Percentiles rank a stretch among this genome's conserved stretches.
phyloP scores from a whole-genome alignment of 2,888 invertebrate genomes.

The Anodontia alba region DNA sequence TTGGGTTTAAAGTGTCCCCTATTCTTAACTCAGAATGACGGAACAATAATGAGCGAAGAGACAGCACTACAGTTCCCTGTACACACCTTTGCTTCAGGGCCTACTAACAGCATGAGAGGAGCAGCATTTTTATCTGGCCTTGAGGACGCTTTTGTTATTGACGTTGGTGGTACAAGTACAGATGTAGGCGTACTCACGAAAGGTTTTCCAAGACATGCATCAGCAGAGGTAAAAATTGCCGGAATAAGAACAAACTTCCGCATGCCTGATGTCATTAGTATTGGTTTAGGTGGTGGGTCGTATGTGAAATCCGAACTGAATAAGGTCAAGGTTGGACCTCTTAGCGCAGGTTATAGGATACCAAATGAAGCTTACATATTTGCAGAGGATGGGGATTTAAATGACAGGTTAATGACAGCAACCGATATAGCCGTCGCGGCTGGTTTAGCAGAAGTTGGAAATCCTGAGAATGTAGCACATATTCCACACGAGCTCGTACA shows the following conservation, averaged over 20 bases:
- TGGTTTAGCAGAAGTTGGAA: slow-evolving; percentile 69
- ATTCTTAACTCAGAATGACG: slow-evolving; percentile 82
- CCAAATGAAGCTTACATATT: slow-evolving; percentile 74
- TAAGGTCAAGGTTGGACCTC: slow-evolving; percentile 75
- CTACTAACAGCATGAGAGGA: slow-evolving; percentile 84
- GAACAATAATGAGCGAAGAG: slow-evolving; percentile 78
- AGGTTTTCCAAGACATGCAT: slow-evolving; percentile 80
- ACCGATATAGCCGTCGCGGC: slow-evolving; percentile 82
- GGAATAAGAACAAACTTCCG: slow-evolving; percentile 81
- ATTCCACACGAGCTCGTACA: slow-evolving; percentile 57
- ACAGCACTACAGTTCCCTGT: slow-evolving; percentile 75
- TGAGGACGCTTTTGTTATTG: slow-evolving; percentile 79
- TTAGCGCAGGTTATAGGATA: slow-evolving; percentile 80
- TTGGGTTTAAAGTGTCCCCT: slow-evolving; percentile 77
- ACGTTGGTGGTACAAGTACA: slow-evolving; percentile 82
- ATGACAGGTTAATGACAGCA: slow-evolving; percentile 69
- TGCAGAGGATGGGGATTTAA: slow-evolving; percentile 28
- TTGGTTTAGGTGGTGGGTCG: slow-evolving; percentile 83
- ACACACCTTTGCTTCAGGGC: slow-evolving; percentile 81
- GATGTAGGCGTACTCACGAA: slow-evolving; percentile 80
- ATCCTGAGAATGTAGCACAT: slow-evolving; percentile 57
- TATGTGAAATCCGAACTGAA: slow-evolving; percentile 60
- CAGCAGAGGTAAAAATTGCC: slow-evolving; percentile 74
- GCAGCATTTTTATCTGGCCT: slow-evolving; percentile 79
- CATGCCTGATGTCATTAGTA: slow-evolving; percentile 82